phyloP scores from a whole-genome alignment of 2,797 vertebrate species.

The Lemur catta region DNA sequence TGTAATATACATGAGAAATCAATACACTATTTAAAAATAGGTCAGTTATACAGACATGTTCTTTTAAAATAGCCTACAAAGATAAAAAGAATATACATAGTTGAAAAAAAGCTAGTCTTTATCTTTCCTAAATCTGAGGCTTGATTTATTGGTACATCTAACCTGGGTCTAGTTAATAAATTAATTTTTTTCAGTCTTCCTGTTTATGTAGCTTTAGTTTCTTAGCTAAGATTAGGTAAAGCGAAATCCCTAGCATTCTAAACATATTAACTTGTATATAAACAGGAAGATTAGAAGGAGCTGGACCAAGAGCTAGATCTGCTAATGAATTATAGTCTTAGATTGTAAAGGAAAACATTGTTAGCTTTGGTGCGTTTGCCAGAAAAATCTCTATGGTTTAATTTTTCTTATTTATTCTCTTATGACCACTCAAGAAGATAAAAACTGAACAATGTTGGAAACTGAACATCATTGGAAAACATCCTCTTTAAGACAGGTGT shows the following conservation, averaged over 20 bases:
- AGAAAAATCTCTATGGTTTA: not conserved
- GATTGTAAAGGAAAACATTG: conserved; percentile 16
- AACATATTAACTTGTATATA: conserved; percentile 72
- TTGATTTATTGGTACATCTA: conserved; percentile 29
- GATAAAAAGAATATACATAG: conserved; percentile 10
- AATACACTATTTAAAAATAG: not conserved
- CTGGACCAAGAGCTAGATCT: not conserved
- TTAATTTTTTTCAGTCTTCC: conserved; percentile 62
- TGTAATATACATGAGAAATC: not conserved
- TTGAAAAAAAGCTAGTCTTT: not conserved
- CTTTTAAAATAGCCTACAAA: conserved; percentile 23
- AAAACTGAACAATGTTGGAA: not conserved
- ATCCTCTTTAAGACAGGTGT: not conserved
- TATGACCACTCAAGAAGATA: not conserved
- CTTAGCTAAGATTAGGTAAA: conserved; percentile 67
- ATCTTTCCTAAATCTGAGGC: conserved; percentile 48
- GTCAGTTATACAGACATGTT: not conserved
- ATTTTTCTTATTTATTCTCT: conserved; percentile 47
- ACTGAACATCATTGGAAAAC: not conserved
- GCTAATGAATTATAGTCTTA: conserved; percentile 34
- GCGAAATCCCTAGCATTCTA: conserved; percentile 65
- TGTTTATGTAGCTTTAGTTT: conserved; percentile 71
- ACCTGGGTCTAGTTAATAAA: conserved; percentile 57
- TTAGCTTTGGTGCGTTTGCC: not conserved
- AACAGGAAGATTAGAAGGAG: conserved; percentile 74